Conservation (phyloP, 2,797 vertebrate genomes). For the Luscinia megarhynchos region DNA sequence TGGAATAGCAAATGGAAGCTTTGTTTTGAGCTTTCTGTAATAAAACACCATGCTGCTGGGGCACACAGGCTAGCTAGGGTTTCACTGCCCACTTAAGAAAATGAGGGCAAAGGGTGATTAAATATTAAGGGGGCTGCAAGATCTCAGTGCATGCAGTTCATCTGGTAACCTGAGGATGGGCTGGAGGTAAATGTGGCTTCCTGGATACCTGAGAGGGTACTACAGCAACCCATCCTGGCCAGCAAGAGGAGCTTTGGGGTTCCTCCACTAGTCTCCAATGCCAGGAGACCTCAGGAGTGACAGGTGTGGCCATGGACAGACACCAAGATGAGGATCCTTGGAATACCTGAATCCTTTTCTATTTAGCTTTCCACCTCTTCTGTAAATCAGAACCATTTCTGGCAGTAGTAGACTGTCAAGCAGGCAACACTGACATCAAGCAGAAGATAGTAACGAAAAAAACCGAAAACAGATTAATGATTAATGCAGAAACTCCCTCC, state of each 20-base stretch:
- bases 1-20: background rate
- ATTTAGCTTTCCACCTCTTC: background rate
- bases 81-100: constrained; percentile 19
- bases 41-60: background rate
- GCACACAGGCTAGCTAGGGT: background rate
- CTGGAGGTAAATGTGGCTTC: background rate
- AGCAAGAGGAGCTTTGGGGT: background rate
- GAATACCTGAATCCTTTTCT: background rate
- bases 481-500: background rate
- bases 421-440: background rate
- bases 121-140: constrained; percentile 47
- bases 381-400: background rate
- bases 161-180: constrained; percentile 33
- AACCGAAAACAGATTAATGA: background rate
- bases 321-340: background rate
- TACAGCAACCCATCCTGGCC: background rate
- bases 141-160: background rate
- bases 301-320: background rate
- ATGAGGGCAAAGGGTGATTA: constrained; percentile 44
- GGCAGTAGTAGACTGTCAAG: background rate
- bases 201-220: background rate
- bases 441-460: background rate
- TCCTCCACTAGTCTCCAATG: background rate
- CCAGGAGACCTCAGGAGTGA: background rate
- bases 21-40: constrained; percentile 16